These are phyloP conservation scores for Ptyas mucosa DNA, from an alignment of 2,113 vertebrate species.

Conservation along the genomic window DNA sequence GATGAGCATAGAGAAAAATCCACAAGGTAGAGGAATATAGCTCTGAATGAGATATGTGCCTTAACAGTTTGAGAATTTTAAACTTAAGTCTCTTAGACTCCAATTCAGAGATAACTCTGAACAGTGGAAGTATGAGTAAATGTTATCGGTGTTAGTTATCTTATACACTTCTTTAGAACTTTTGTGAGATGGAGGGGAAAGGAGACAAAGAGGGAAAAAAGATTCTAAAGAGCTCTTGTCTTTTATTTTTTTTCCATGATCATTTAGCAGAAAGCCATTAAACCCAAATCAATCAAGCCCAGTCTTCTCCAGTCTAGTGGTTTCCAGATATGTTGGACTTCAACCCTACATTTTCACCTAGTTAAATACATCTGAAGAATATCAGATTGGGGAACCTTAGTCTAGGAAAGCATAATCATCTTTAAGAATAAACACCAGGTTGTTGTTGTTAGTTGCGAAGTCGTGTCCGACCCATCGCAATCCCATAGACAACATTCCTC, in stretches of 20 bases:
- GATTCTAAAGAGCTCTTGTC: background rate
- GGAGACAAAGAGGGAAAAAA: background rate
- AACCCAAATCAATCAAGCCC: background rate
- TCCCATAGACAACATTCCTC: too few relatives aligned
- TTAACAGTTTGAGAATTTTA: background rate
- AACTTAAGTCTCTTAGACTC: background rate
- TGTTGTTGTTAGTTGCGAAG: too few relatives aligned
- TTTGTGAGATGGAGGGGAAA: background rate
- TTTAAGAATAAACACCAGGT: background rate
- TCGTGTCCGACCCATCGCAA: too few relatives aligned
- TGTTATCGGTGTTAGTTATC: too few relatives aligned
- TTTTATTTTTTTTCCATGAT: background rate
- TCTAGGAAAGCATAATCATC: background rate
- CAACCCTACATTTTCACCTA: background rate
- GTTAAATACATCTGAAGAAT: background rate
- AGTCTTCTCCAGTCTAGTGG: background rate
- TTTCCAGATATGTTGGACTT: background rate
- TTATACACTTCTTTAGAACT: background rate
- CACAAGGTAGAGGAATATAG: background rate
- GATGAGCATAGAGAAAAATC: background rate
- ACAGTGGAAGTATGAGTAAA: background rate
- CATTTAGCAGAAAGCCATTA: constrained; percentile 3
- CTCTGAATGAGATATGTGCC: background rate
- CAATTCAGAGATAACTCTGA: background rate
- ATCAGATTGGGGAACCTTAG: background rate